Evolutionary conservation across 2,888 invertebrate species (phyloP).

Genomic region (Eupithecia tripunctaria): DNA sequence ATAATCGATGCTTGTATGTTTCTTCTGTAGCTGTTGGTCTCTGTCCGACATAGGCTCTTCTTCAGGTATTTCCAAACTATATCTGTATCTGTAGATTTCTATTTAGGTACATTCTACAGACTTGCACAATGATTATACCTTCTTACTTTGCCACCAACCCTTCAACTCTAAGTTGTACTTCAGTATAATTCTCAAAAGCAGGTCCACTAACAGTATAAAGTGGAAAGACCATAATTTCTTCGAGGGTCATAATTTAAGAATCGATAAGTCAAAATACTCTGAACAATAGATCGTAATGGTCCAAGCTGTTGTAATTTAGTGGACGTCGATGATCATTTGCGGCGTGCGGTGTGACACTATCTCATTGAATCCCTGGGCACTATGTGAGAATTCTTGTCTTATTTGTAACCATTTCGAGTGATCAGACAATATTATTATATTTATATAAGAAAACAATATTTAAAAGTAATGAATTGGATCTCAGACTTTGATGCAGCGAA

Average conservation of each 20-base stretch:
- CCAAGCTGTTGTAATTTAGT: slow-evolving; percentile 62
- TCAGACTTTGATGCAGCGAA: neutral
- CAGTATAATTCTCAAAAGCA: slow-evolving; percentile 15
- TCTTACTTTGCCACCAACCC: too few species aligned
- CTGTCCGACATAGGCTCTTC: neutral
- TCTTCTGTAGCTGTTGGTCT: neutral
- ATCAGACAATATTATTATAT: neutral
- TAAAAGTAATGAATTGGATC: neutral
- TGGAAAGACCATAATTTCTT: slow-evolving; percentile 13
- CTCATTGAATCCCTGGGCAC: neutral
- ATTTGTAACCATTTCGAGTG: neutral
- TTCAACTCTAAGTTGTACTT: neutral
- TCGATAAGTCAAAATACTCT: slow-evolving; percentile 39
- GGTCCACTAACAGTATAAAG: slow-evolving; percentile 7
- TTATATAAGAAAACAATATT: too few species aligned
- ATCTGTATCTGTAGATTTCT: neutral
- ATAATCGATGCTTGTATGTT: neutral
- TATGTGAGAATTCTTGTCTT: neutral
- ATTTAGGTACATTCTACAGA: neutral
- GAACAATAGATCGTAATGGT: slow-evolving; percentile 35
- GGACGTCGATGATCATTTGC: slow-evolving; percentile 43
- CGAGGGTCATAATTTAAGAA: slow-evolving; percentile 40
- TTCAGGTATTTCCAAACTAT: neutral
- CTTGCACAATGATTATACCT: neutral
- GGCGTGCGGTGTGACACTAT: slow-evolving; percentile 25